Percentiles rank a stretch among this genome's conserved stretches.
Evolutionary conservation across 2,797 vertebrate genomes (phyloP).

Genomic region (Oophaga sylvatica): DNA sequence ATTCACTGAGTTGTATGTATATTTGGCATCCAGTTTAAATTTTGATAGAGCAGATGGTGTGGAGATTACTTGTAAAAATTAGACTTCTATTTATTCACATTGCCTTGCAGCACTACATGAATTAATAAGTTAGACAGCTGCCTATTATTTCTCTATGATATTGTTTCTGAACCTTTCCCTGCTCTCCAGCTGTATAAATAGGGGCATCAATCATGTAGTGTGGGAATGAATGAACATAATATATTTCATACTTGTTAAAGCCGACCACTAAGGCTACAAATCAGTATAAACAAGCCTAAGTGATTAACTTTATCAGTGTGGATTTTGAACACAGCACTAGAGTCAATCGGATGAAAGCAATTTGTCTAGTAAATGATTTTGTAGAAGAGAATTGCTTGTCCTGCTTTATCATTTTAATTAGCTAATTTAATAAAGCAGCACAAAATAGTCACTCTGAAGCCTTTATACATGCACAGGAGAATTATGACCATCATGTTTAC

Average conservation of each 20-base stretch:
- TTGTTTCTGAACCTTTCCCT: constrained; percentile 11
- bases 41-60: constrained; percentile 15
- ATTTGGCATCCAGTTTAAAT: neutral
- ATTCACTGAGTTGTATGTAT: neutral
- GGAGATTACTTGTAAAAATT: constrained; percentile 5
- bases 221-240: neutral
- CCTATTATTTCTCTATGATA: constrained; percentile 2
- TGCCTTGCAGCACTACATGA: constrained; percentile 6
- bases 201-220: neutral
- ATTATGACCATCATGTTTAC: neutral
- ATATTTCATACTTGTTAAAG: neutral
- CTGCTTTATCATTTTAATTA: neutral
- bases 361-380: neutral
- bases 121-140: constrained; percentile 36
- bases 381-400: neutral
- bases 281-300: neutral
- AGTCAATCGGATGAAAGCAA: neutral
- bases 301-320: neutral
- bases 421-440: neutral
- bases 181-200: constrained; percentile 29
- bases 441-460: neutral
- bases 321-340: neutral
- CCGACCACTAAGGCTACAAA: neutral
- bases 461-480: neutral
- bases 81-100: constrained; percentile 17